These are phyloP conservation scores for Anguilla marmorata DNA, from an alignment of 2,797 vertebrate genomes.

Conservation along the genomic window DNA sequence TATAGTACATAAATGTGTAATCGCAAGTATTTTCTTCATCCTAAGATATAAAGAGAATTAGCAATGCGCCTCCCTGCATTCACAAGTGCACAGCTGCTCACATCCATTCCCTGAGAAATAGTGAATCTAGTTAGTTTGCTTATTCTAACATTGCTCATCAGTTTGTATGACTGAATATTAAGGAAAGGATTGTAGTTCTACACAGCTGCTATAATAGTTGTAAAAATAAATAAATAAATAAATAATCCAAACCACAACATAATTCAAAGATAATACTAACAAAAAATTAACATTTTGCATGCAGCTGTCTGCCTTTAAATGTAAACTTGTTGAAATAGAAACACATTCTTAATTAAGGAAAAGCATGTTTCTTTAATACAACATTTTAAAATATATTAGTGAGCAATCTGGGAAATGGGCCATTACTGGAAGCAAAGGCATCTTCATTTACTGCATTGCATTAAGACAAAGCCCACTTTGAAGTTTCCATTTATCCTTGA, in stretches of 20 bases:
- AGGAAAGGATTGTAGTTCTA: background rate
- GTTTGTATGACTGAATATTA: background rate
- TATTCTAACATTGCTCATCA: no score
- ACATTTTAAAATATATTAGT: slow-evolving; percentile 27
- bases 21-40: background rate
- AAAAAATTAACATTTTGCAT: background rate
- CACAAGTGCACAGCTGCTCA: background rate
- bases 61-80: background rate
- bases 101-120: no score
- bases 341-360: background rate
- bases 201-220: background rate
- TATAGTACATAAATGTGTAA: background rate
- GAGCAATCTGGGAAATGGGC: slow-evolving; percentile 44
- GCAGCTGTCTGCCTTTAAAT: slow-evolving; percentile 31
- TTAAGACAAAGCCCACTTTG: slow-evolving; percentile 46
- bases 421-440: slow-evolving; percentile 42
- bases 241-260: background rate
- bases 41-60: background rate
- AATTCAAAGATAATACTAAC: background rate
- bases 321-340: slow-evolving; percentile 14
- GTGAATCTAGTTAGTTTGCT: no score
- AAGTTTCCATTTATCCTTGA: slow-evolving; percentile 59
- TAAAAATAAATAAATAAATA: background rate
- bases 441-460: slow-evolving; percentile 33
- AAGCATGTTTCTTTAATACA: slow-evolving; percentile 18